Percentiles rank a stretch among this genome's conserved stretches.
Conservation (phyloP, 2,797 vertebrate species). For the Chiroxiphia lanceolata region DNA sequence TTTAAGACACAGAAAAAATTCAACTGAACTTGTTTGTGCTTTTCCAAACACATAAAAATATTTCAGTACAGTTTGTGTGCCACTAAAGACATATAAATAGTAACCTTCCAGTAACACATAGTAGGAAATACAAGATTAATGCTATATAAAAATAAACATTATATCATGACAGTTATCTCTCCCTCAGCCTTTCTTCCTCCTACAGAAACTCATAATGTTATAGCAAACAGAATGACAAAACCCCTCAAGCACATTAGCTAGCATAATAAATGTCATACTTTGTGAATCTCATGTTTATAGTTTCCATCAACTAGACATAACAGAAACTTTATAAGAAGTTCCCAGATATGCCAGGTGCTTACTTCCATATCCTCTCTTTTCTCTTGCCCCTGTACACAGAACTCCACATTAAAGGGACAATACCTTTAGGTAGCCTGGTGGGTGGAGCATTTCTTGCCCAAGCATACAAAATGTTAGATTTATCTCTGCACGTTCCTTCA, state of each 20-base stretch:
- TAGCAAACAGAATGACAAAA: not conserved
- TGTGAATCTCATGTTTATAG: not conserved
- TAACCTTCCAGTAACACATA: not conserved
- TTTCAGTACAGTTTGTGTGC: not conserved
- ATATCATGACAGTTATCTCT: not conserved
- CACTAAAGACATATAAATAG: not conserved
- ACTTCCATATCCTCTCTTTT: not conserved
- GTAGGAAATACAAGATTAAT: not conserved
- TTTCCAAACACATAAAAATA: not conserved
- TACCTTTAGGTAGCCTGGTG: constrained; percentile 92
- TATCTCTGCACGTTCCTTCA: constrained; percentile 88
- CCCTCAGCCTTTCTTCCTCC: not conserved
- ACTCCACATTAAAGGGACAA: not conserved
- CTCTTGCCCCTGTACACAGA: not conserved
- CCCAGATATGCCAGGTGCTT: not conserved
- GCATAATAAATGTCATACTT: not conserved
- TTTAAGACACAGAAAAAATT: not conserved
- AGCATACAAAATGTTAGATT: constrained; percentile 92
- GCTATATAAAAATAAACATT: not conserved
- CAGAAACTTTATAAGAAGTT: not conserved
- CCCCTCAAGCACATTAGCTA: not conserved
- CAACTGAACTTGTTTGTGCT: not conserved
- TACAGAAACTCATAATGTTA: not conserved
- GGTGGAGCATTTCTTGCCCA: constrained; percentile 96
- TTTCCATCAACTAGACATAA: not conserved